phyloP scores from a whole-genome alignment of 1,140 invertebrate genomes.

The Phthorimaea operculella region DNA sequence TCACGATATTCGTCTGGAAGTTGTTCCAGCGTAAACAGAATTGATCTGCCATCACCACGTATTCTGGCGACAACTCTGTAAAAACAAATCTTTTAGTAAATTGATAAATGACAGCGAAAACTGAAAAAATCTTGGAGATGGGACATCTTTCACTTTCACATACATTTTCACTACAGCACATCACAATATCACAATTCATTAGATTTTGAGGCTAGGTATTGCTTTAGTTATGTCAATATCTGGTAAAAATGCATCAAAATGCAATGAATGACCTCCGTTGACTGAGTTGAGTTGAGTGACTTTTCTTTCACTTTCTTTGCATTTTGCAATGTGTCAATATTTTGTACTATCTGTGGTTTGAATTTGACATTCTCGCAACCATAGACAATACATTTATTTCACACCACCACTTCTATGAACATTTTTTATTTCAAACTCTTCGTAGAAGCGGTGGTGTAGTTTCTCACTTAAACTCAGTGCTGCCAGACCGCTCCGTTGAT shows the following conservation, averaged over 20 bases:
- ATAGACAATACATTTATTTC: too few species aligned
- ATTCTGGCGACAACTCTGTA: conserved; percentile 43
- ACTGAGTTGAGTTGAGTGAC: conserved; percentile 27
- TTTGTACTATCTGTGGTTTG: not conserved
- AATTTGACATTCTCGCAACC: not conserved
- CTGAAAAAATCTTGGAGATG: conserved; percentile 12
- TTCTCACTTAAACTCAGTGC: too few species aligned
- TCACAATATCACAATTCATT: conserved; percentile 33
- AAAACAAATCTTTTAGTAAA: conserved; percentile 38
- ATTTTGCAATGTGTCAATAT: conserved; percentile 1
- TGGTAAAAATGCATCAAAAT: conserved; percentile 56
- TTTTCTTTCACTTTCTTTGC: conserved; percentile 55
- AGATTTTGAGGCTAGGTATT: conserved; percentile 27
- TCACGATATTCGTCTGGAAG: conserved; percentile 65
- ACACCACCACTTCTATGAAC: too few species aligned
- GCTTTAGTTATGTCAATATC: conserved; percentile 19
- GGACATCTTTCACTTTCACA: conserved; percentile 21
- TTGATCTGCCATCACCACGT: conserved; percentile 64
- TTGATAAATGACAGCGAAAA: conserved; percentile 24
- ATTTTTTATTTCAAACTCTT: too few species aligned
- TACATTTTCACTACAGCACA: conserved; percentile 25
- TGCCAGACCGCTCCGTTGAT: too few species aligned
- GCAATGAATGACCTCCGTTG: conserved; percentile 65
- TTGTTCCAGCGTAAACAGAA: conserved; percentile 69
- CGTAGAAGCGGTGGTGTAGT: too few species aligned